Evolutionary conservation across 2,888 invertebrate species (phyloP).

Genomic region (Noctuana brunneofusca): DNA sequence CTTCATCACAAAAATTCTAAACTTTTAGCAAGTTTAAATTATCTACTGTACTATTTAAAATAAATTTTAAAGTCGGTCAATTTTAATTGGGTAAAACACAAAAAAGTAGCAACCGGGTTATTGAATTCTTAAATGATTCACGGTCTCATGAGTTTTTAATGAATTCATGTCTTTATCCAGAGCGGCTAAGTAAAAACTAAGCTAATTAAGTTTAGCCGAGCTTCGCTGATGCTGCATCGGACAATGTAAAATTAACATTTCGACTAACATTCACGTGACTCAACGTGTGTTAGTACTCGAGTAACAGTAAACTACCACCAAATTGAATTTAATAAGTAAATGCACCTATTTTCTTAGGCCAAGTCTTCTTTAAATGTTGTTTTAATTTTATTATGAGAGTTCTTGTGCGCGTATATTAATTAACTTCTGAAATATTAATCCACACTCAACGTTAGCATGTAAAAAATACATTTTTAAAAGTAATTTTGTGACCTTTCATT

Average conservation of each 20-base stretch:
- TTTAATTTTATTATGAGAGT: too few relatives aligned
- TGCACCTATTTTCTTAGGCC: too few relatives aligned
- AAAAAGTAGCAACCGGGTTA: slow-evolving; percentile 36
- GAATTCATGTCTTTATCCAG: slow-evolving; percentile 56
- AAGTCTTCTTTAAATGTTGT: too few relatives aligned
- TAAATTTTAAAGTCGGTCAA: slow-evolving; percentile 29
- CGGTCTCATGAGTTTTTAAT: slow-evolving; percentile 59
- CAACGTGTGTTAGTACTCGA: slow-evolving; percentile 20
- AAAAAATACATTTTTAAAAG: too few relatives aligned
- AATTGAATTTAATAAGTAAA: neutral
- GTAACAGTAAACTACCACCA: neutral
- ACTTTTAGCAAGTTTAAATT: slow-evolving; percentile 32
- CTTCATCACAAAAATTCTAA: slow-evolving; percentile 51
- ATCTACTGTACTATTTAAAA: neutral
- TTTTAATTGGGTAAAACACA: slow-evolving; percentile 28
- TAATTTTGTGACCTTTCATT: too few relatives aligned
- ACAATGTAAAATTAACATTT: slow-evolving; percentile 47
- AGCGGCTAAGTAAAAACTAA: slow-evolving; percentile 51
- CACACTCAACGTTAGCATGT: too few relatives aligned
- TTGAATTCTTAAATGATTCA: slow-evolving; percentile 51
- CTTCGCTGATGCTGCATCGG: slow-evolving; percentile 43
- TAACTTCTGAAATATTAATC: too few relatives aligned
- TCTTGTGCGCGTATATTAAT: too few relatives aligned
- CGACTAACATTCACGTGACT: slow-evolving; percentile 44
- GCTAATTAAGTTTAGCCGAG: slow-evolving; percentile 60